A percentile compares a stretch with the other conserved stretches of the same genome.
Evolutionary conservation across 1,140 invertebrate genomes (phyloP).

Genomic region (Neodiprion lecontei): DNA sequence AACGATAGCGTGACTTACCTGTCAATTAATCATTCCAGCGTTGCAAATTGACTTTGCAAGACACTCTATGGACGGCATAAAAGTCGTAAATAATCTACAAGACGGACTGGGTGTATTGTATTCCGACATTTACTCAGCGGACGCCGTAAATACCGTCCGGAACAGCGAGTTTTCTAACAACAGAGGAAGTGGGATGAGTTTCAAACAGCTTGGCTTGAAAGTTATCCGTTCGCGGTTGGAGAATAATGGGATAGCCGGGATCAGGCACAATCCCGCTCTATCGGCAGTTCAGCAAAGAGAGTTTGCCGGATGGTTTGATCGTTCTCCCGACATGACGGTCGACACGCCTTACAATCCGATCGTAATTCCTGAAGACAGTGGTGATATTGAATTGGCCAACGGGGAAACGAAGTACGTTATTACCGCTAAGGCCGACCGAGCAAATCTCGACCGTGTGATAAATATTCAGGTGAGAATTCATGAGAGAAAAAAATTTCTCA

Average conservation of each 20-base stretch:
- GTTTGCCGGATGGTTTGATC: conserved; percentile 89
- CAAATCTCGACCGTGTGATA: conserved; percentile 64
- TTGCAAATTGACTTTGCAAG: conserved; percentile 96
- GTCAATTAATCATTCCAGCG: conserved; percentile 60
- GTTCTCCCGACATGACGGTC: conserved; percentile 68
- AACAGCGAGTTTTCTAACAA: conserved; percentile 91
- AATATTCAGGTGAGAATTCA: conserved; percentile 48
- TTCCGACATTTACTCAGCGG: conserved; percentile 86
- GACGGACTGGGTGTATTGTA: conserved; percentile 90
- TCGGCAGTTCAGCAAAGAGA: conserved; percentile 86
- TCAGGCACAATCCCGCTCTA: conserved; percentile 91
- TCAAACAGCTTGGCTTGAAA: conserved; percentile 86
- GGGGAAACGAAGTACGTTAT: conserved; percentile 81
- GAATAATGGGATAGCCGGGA: conserved; percentile 86
- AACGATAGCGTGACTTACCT: not conserved
- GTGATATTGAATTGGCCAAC: conserved; percentile 71
- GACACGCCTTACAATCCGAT: conserved; percentile 75
- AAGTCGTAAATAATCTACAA: conserved; percentile 81
- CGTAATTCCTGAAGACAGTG: conserved; percentile 67
- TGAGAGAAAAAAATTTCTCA: not conserved
- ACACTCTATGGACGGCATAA: conserved; percentile 87
- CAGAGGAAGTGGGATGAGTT: conserved; percentile 85
- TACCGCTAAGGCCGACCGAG: conserved; percentile 69
- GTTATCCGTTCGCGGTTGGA: conserved; percentile 79
- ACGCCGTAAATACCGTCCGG: conserved; percentile 83